Evolutionary conservation across 2,888 invertebrate species (phyloP).

Genomic region (Pseudococcus longispinus): DNA sequence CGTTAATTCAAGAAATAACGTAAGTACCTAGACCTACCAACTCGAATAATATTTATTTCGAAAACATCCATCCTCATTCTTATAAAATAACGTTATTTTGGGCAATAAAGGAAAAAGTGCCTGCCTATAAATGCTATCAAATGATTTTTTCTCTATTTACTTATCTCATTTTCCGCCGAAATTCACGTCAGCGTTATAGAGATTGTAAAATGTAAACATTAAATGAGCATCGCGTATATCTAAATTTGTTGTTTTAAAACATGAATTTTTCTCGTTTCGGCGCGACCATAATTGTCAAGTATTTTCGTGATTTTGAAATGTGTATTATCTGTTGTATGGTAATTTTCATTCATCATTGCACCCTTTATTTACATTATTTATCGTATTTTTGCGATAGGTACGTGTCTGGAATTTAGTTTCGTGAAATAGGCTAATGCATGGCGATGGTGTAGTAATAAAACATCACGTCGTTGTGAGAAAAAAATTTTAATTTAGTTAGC

Average conservation of each 20-base stretch:
- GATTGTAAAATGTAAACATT: constrained; percentile 32
- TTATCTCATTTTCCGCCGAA: constrained; percentile 11
- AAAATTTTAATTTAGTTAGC: not conserved
- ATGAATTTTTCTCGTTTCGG: not conserved
- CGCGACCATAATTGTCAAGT: not conserved
- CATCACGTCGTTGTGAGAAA: not conserved
- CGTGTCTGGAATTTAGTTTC: constrained; percentile 18
- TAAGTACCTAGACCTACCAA: constrained; percentile 64
- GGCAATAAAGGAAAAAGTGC: not conserved
- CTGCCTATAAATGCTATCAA: not conserved
- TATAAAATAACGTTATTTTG: not conserved
- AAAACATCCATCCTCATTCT: not conserved
- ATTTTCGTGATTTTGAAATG: constrained; percentile 12
- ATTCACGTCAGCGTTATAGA: constrained; percentile 12
- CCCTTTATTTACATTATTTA: constrained; percentile 21
- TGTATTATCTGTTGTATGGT: constrained; percentile 5
- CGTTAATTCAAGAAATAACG: constrained; percentile 76
- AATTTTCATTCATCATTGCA: constrained; percentile 31
- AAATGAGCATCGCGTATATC: not conserved
- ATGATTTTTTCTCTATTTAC: not conserved
- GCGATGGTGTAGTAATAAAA: not conserved
- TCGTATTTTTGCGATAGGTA: not conserved
- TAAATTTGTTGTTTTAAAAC: not conserved
- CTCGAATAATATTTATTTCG: not conserved
- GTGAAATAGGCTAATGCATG: not conserved